phyloP scores from a whole-genome alignment of 2,797 vertebrate genomes.

The Poeciliopsis infans region DNA sequence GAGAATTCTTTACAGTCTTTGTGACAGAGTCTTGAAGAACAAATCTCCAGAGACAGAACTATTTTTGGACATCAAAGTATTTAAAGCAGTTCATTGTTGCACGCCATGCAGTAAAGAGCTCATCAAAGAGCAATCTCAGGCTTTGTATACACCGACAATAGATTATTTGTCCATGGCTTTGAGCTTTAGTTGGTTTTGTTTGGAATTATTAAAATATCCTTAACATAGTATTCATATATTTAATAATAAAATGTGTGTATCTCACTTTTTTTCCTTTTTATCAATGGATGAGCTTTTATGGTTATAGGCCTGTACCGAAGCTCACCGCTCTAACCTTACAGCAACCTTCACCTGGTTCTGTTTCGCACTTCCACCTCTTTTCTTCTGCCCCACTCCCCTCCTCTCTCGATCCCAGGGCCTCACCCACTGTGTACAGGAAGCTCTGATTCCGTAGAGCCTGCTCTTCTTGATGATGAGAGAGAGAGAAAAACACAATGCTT shows the following conservation, averaged over 20 bases:
- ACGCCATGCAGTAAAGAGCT: not conserved
- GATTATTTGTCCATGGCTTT: not conserved
- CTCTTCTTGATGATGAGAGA: constrained; percentile 73
- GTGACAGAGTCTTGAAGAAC: not conserved
- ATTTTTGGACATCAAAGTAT: constrained; percentile 1
- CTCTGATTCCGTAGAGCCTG: constrained; percentile 61
- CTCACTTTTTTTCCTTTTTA: not conserved
- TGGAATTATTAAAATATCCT: not conserved
- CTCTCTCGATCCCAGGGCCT: constrained; percentile 55
- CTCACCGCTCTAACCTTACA: constrained; percentile 16
- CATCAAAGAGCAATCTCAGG: not conserved
- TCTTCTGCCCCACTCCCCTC: constrained; percentile 10
- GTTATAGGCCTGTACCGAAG: not conserved
- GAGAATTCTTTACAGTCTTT: not conserved
- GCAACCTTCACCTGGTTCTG: constrained; percentile 44
- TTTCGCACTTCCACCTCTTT: not conserved
- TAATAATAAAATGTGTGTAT: not conserved
- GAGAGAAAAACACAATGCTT: constrained; percentile 74
- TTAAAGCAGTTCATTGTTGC: not conserved
- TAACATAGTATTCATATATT: not conserved
- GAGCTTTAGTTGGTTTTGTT: not conserved
- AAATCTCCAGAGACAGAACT: not conserved
- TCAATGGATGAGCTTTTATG: not conserved
- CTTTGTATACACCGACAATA: constrained; percentile 1
- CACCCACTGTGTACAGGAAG: constrained; percentile 73